phyloP scores from a whole-genome alignment of 1,140 invertebrate species.

The Drosophila tani region DNA sequence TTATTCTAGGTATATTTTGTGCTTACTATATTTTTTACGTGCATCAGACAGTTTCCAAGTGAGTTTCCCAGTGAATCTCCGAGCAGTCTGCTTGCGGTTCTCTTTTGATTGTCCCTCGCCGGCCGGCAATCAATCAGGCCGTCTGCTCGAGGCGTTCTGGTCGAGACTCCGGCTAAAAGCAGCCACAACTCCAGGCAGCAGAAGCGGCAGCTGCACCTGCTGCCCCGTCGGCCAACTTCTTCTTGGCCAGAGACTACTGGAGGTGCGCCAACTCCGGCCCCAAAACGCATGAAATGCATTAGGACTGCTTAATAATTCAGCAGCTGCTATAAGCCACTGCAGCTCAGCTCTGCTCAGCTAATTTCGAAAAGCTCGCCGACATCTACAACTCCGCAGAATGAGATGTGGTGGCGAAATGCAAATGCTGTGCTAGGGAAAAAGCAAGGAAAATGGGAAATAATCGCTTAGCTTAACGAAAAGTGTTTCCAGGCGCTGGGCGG shows the following conservation, averaged over 20 bases:
- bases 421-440: constrained; percentile 21
- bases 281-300: constrained; percentile 77
- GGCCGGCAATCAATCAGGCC: constrained; percentile 54
- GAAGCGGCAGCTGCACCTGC: constrained; percentile 12
- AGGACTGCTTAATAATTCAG: constrained; percentile 71
- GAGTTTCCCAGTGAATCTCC: neutral
- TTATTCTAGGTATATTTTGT: neutral
- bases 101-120: constrained; percentile 39
- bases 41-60: neutral
- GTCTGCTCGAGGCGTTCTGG: constrained; percentile 7
- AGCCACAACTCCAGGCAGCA: constrained; percentile 53
- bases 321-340: constrained; percentile 35
- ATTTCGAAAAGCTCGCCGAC: constrained; percentile 48
- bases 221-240: constrained; percentile 22
- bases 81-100: constrained; percentile 15
- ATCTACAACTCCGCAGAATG: constrained; percentile 16
- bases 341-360: constrained; percentile 40
- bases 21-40: neutral
- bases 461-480: constrained; percentile 57
- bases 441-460: constrained; percentile 42
- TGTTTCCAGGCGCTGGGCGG: constrained; percentile 24
- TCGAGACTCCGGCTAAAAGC: constrained; percentile 53
- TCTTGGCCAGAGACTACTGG: constrained; percentile 27
- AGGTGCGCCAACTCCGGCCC: constrained; percentile 36
- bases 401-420: constrained; percentile 42